These are phyloP conservation scores for Jacana jacana DNA, from an alignment of 2,113 vertebrate genomes.

Conservation along the genomic window DNA sequence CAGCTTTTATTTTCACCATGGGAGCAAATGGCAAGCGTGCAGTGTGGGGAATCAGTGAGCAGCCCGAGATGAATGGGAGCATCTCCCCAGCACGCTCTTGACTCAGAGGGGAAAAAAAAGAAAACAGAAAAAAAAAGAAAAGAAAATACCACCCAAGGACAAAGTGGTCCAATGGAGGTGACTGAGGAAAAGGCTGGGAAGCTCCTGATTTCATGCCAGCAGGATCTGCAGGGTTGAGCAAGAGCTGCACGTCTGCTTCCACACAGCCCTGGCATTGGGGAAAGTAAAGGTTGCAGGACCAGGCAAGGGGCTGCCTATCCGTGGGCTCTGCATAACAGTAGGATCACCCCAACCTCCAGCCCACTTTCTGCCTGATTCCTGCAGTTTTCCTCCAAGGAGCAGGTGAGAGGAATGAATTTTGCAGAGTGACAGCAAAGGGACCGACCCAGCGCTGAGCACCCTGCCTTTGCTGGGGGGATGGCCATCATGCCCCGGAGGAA, in stretches of 20 bases:
- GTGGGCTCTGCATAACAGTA: fast-evolving
- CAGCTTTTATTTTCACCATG: constrained; percentile 11
- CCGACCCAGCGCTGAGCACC: neutral
- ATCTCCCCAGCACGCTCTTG: constrained; percentile 31
- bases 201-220: neutral
- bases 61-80: neutral
- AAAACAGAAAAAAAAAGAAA: no score
- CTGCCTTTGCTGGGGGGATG: neutral
- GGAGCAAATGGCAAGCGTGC: constrained; percentile 2
- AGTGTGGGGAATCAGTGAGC: neutral
- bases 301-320: neutral
- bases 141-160: constrained; percentile 69
- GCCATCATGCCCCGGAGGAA: constrained; percentile 26
- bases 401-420: neutral
- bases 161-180: constrained; percentile 42
- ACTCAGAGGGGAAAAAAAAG: constrained; percentile 40
- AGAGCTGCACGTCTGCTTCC: neutral
- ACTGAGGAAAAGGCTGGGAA: constrained; percentile 18
- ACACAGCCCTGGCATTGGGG: neutral
- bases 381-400: neutral
- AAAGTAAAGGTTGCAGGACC: neutral
- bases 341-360: neutral
- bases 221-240: neutral
- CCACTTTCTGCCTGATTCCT: neutral
- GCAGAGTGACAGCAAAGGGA: neutral